A percentile compares a stretch with the other conserved stretches of the same genome.
phyloP scores from a whole-genome alignment of 2,888 invertebrate species.

The Cheilosia urbana region DNA sequence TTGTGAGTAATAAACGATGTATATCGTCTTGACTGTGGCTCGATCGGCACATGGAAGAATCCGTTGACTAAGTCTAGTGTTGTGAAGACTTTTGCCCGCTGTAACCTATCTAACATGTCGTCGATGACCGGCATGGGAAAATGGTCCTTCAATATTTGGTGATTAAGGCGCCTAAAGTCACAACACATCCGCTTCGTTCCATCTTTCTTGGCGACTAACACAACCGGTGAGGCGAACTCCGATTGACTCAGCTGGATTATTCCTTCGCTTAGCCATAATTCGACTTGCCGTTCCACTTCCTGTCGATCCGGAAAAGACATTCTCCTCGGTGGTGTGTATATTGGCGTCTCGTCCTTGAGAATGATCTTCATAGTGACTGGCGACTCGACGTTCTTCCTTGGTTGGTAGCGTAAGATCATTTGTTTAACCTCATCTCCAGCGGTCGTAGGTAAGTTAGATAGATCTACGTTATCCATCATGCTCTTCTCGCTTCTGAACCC shows the following conservation, averaged over 20 bases:
- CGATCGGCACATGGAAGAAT: constrained; percentile 8
- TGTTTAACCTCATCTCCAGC: not conserved
- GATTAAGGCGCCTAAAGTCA: constrained; percentile 77
- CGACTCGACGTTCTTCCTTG: not conserved
- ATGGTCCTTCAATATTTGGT: constrained; percentile 73
- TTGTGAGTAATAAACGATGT: not conserved
- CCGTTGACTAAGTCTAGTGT: not conserved
- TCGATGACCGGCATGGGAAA: constrained; percentile 56
- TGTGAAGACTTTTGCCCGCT: not conserved
- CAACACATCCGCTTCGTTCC: constrained; percentile 77
- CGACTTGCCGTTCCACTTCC: constrained; percentile 77
- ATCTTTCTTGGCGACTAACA: constrained; percentile 77
- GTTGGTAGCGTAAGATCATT: not conserved
- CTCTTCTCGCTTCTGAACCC: not conserved
- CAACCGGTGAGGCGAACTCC: constrained; percentile 78
- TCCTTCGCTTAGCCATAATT: constrained; percentile 78
- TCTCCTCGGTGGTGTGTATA: too few relatives aligned
- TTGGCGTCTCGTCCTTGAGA: constrained; percentile 2
- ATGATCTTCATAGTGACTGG: constrained; percentile 77
- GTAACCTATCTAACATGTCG: not conserved
- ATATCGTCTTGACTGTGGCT: not conserved
- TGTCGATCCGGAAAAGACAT: constrained; percentile 42
- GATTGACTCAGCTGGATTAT: constrained; percentile 78
- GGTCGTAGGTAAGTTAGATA: not conserved
- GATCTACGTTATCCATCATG: not conserved